These are phyloP conservation scores for Athetis lepigone DNA, from an alignment of 2,888 invertebrate genomes.

Conservation along the genomic window DNA sequence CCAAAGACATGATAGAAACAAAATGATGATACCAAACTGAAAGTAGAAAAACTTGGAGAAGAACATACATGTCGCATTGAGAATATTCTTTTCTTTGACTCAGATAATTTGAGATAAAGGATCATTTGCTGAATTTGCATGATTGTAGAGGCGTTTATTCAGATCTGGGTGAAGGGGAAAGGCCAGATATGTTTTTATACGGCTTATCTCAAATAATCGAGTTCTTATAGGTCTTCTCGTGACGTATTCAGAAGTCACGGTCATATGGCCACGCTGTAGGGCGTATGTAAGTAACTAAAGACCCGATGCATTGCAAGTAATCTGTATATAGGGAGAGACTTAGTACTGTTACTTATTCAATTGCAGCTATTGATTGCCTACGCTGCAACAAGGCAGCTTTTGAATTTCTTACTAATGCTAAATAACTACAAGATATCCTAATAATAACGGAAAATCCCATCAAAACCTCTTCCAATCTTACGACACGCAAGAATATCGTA, in stretches of 20 bases:
- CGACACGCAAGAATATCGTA: background rate
- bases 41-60: no score
- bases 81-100: no score
- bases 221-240: background rate
- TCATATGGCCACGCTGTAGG: background rate
- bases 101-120: no score
- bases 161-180: background rate
- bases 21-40: no score
- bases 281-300: conserved; percentile 7
- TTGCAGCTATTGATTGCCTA: background rate
- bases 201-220: background rate
- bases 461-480: background rate
- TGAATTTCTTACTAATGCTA: background rate
- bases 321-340: background rate
- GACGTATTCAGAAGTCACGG: conserved; percentile 7
- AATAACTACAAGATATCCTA: background rate
- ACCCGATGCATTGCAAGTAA: no score
- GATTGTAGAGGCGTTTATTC: background rate
- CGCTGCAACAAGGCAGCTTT: background rate
- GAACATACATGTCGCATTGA: no score
- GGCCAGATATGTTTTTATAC: background rate
- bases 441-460: background rate
- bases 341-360: background rate
- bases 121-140: no score
- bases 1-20: no score